A percentile compares a stretch with the other conserved stretches of the same genome.
Conservation (phyloP, 2,113 vertebrate species). For the Platanista minor region DNA sequence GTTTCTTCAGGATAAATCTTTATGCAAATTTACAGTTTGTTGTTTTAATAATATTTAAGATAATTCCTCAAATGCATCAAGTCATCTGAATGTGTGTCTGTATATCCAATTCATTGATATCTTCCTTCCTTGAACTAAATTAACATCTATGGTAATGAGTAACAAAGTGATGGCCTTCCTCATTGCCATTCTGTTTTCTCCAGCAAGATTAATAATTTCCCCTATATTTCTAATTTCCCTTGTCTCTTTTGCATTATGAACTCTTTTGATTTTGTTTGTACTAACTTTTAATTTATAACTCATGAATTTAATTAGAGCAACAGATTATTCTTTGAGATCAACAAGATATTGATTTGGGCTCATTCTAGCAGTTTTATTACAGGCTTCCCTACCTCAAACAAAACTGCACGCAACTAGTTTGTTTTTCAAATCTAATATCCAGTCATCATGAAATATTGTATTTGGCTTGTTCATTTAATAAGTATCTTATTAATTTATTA, state of each 20-base stretch:
- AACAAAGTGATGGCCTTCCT: neutral
- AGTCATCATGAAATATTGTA: neutral
- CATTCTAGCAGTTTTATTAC: neutral
- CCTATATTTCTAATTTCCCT: neutral
- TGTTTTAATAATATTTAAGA: neutral
- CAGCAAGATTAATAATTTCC: neutral
- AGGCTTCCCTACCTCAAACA: neutral
- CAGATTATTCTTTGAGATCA: conserved; percentile 14
- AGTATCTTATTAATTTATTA: neutral
- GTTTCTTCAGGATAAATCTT: neutral
- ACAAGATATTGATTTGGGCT: neutral
- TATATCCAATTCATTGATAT: neutral
- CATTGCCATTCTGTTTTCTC: neutral
- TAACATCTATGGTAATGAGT: neutral
- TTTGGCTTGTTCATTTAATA: neutral
- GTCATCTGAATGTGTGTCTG: neutral
- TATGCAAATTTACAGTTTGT: neutral
- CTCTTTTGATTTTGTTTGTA: neutral
- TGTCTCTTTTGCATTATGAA: neutral
- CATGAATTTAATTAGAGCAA: conserved; percentile 18
- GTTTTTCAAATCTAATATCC: neutral
- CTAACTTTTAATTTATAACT: neutral
- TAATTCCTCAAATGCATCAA: neutral
- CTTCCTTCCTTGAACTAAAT: neutral
- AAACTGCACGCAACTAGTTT: neutral